Conservation (phyloP, 2,888 invertebrate species). For the Rhagium mordax region DNA sequence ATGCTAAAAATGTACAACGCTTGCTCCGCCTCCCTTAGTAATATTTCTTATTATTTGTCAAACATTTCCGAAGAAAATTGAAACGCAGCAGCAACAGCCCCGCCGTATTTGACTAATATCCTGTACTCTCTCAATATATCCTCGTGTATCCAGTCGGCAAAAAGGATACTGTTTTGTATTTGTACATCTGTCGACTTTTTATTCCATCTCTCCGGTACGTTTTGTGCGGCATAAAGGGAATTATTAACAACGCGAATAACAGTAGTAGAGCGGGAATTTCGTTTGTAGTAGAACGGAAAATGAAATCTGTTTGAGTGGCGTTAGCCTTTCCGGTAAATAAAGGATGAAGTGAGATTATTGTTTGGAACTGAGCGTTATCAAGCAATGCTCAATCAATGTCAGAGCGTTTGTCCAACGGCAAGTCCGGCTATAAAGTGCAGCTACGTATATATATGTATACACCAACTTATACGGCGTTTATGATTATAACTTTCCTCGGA, state of each 20-base stretch:
- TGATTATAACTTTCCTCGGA: not conserved
- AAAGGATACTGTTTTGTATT: not conserved
- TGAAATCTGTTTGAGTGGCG: constrained; percentile 49
- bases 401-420: constrained; percentile 46
- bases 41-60: no score
- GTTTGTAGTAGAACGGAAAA: constrained; percentile 32
- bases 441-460: not conserved
- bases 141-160: not conserved
- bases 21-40: no score
- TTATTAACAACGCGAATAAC: constrained; percentile 25
- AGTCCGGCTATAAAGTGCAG: constrained; percentile 33
- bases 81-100: no score
- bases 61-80: no score
- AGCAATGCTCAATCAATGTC: constrained; percentile 56
- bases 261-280: not conserved
- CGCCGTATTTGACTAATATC: not conserved
- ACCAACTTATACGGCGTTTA: not conserved
- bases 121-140: not conserved
- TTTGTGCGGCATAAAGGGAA: constrained; percentile 23
- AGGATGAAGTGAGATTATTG: constrained; percentile 55
- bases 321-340: constrained; percentile 53
- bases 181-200: not conserved
- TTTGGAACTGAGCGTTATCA: constrained; percentile 52
- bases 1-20: no score
- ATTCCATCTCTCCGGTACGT: constrained; percentile 1